Evolutionary conservation across 2,113 vertebrate genomes (phyloP).

Genomic region (Ceyx cyanopectus): DNA sequence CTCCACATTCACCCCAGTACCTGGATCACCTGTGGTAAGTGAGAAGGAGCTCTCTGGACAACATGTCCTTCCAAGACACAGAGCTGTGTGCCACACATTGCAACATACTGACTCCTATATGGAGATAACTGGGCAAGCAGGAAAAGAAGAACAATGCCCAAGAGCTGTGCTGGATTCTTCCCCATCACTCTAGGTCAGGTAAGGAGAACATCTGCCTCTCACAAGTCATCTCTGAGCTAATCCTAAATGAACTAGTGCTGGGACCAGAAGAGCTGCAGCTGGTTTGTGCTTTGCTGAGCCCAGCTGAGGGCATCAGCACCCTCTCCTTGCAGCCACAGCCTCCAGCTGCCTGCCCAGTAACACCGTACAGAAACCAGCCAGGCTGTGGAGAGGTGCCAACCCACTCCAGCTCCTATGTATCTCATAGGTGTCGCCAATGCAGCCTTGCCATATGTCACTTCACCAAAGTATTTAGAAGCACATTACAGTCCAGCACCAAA

Average conservation of each 20-base stretch:
- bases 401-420: rapidly evolving
- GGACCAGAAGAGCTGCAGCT: background rate
- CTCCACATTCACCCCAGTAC: background rate
- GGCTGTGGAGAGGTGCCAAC: background rate
- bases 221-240: background rate
- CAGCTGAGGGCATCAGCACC: background rate
- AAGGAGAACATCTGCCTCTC: background rate
- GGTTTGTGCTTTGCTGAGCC: background rate
- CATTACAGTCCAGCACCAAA: background rate
- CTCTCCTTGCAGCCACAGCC: background rate
- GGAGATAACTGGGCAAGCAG: background rate
- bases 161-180: background rate
- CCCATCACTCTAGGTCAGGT: rapidly evolving
- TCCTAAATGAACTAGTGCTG: background rate
- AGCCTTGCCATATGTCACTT: background rate
- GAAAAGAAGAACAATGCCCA: background rate
- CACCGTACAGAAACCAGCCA: background rate
- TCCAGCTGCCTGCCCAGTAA: background rate
- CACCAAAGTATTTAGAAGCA: background rate
- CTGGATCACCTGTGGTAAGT: rapidly evolving
- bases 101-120: rapidly evolving
- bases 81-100: background rate
- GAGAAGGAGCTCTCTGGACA: background rate
- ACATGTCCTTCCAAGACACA: background rate
- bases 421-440: background rate